Conservation (phyloP, 2,113 vertebrate genomes). For the Corythoichthys intestinalis region DNA sequence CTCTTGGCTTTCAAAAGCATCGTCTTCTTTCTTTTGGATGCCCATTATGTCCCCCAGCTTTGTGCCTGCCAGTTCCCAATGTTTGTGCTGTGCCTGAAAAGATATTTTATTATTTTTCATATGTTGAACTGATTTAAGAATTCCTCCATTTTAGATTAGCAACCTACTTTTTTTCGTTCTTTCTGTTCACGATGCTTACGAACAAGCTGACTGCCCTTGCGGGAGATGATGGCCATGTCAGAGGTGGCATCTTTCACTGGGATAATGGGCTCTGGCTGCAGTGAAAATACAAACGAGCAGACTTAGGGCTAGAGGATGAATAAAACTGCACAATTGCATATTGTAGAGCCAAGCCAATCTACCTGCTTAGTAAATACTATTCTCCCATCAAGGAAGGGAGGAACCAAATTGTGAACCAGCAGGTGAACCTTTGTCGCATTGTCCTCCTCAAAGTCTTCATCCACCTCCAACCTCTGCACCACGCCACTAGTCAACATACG, state of each 20-base stretch:
- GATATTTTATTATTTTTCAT: neutral
- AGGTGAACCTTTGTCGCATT: conserved; percentile 94
- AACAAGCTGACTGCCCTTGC: conserved; percentile 95
- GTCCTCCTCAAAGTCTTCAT: conserved; percentile 98
- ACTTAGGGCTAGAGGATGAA: conserved; percentile 1
- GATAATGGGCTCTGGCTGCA: conserved; percentile 92
- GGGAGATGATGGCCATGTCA: conserved; percentile 95
- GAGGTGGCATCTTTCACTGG: conserved; percentile 96
- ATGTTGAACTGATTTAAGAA: neutral
- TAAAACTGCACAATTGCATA: neutral
- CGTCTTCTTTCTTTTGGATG: conserved; percentile 87
- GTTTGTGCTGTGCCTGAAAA: conserved; percentile 93
- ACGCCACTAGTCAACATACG: conserved; percentile 99
- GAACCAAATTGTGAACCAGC: conserved; percentile 93
- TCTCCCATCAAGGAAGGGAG: conserved; percentile 93
- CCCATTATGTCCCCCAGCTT: conserved; percentile 98
- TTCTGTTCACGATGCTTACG: conserved; percentile 97
- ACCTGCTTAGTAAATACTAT: conserved; percentile 99
- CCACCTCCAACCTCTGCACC: conserved; percentile 94
- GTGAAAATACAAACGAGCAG: conserved; percentile 3
- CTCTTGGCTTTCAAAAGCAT: conserved; percentile 69
- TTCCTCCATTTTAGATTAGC: neutral
- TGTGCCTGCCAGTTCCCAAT: conserved; percentile 97
- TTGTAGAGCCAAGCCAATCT: neutral
- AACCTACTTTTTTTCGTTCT: conserved; percentile 89